These are phyloP conservation scores for Gymnoscopelus braueri DNA, from an alignment of 2,797 vertebrate genomes.

Conservation along the genomic window DNA sequence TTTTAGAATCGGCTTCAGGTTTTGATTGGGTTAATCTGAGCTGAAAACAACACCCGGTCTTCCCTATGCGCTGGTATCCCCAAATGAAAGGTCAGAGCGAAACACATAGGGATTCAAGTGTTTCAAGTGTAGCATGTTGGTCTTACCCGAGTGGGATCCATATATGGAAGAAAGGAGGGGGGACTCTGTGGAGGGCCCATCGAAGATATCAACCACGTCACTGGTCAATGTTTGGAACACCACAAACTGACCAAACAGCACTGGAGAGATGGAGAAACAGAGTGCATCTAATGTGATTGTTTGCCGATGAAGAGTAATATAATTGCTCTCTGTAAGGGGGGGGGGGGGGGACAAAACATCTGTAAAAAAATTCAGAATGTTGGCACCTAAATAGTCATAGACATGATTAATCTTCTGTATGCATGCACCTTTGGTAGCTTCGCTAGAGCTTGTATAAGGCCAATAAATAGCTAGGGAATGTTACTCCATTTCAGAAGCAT, in stretches of 20 bases:
- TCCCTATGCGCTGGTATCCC: neutral
- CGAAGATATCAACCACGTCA: constrained; percentile 94
- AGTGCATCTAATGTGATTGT: neutral
- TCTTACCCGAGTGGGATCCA: constrained; percentile 95
- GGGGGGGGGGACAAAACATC: neutral
- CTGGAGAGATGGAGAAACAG: constrained; percentile 64
- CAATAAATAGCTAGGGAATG: no score
- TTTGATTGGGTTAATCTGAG: neutral
- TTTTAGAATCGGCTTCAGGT: no score
- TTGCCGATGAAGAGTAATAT: neutral
- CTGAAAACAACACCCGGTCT: constrained; percentile 1
- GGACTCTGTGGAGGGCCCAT: constrained; percentile 90
- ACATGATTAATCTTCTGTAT: no score
- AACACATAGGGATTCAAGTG: neutral
- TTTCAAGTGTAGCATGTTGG: neutral
- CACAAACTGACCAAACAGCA: constrained; percentile 98
- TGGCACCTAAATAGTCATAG: no score
- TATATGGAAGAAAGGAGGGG: constrained; percentile 93
- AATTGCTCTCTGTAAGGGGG: neutral
- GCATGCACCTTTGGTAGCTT: no score
- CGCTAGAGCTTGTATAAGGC: no score
- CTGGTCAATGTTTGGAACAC: constrained; percentile 93
- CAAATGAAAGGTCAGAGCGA: constrained; percentile 3
- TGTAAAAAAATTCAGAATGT: no score
- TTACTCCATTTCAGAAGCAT: neutral